Evolutionary conservation across 2,888 invertebrate genomes (phyloP).

Genomic region (Drosophila cognata): DNA sequence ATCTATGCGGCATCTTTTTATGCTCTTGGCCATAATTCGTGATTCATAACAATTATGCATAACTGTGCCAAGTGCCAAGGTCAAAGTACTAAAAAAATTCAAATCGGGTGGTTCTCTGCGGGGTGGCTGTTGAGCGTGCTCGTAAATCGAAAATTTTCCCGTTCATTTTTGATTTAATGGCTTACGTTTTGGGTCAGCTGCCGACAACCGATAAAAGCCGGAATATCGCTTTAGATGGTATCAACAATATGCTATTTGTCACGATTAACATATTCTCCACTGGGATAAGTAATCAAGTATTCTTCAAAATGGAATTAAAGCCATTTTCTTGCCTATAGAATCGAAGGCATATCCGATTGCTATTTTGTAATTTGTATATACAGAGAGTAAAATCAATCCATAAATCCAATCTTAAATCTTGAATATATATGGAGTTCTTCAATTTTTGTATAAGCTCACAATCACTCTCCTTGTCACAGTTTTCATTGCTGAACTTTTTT

Average conservation of each 20-base stretch:
- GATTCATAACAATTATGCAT: slow-evolving; percentile 55
- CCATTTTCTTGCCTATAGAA: neutral
- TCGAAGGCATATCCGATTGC: neutral
- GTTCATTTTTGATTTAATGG: slow-evolving; percentile 37
- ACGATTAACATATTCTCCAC: slow-evolving; percentile 11
- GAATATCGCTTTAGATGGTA: slow-evolving; percentile 12
- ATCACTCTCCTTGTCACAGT: neutral
- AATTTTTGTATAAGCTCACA: neutral
- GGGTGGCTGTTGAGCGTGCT: slow-evolving; percentile 29
- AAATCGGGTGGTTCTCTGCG: slow-evolving; percentile 14
- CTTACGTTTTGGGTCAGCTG: slow-evolving; percentile 25
- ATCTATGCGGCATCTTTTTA: slow-evolving; percentile 16
- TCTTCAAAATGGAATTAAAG: too few relatives aligned
- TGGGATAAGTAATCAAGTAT: slow-evolving; percentile 1
- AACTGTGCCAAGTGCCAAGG: slow-evolving; percentile 68
- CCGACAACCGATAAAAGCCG: slow-evolving; percentile 10
- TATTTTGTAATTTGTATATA: neutral
- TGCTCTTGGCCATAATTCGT: slow-evolving; percentile 43
- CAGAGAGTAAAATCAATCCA: neutral
- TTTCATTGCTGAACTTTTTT: neutral
- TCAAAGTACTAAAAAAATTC: slow-evolving; percentile 29
- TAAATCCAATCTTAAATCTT: neutral
- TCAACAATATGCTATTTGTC: slow-evolving; percentile 14
- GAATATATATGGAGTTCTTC: neutral
- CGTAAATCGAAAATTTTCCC: slow-evolving; percentile 28